Base-by-base conservation (phyloP, 1,140 invertebrate species). In the Dreissena rostriformis region DNA sequence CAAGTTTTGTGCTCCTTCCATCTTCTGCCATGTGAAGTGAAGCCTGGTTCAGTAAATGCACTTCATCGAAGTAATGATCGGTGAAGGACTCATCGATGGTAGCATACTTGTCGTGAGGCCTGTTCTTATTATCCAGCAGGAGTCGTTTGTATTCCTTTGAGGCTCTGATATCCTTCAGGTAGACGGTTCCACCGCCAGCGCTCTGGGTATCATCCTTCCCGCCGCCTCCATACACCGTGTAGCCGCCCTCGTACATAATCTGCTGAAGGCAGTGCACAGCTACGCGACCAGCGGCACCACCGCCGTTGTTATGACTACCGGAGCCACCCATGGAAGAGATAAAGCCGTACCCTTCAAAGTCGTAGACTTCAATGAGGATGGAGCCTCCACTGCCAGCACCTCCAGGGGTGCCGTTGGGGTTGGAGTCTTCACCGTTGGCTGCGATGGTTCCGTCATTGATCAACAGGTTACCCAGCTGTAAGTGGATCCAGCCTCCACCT, bases 371-470 rank as follows among this genome's bases (percentile, higher is more conserved):
- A n/a, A 91, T 86, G 84, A 87, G 82, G 12, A 91, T 90, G 76
- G 88, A 90, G 6, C 90, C 90, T 7, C 88, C 90, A 82, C 90
- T 91, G 15, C 90, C 90, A 19, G 88, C 88, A 55, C 90, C 90
- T 67, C 83, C 52, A n/a, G 17, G 29, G 26, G 87, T 82, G 61
- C 57, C 66, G 76, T 71, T 87, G 22, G 22, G n/a, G 49, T 68
- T 7, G 5, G 76, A 28, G 22, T 53, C 51, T 71, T 73, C 76
- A 63, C 89, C 90, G 83, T 88, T 87, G 11, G 88, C 90, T 65
- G 87, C 83, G 17, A 91, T 88, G 19, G 86, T 86, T 14, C 90
- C 90, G 77, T 91, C 90, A 82, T 88, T 89, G 55, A 89, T 86
- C 15, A 90, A 70, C 0, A 55, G 53, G 24, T 80, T 84, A 26